These are phyloP conservation scores for Muricea muricata DNA, from an alignment of 92 coral and sea anemone genomes.

Conservation along the genomic window DNA sequence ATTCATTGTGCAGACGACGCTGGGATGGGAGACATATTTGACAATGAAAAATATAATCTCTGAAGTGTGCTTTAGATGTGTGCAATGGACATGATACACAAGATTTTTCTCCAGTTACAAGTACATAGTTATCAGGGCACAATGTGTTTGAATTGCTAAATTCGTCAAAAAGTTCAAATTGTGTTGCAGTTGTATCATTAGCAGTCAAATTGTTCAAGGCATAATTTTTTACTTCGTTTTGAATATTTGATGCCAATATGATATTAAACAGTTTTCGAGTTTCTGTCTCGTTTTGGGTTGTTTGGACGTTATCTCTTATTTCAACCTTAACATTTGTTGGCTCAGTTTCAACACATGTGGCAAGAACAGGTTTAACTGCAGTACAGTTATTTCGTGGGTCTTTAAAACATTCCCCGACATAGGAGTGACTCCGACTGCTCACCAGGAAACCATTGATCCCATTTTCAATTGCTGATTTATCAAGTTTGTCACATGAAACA, in stretches of 20 bases:
- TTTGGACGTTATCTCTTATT: background rate
- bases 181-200: background rate
- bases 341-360: background rate
- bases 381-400: background rate
- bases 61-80: background rate
- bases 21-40: background rate
- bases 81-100: background rate
- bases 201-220: background rate
- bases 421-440: background rate
- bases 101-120: background rate
- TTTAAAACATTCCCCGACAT: slow-evolving; percentile 8
- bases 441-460: background rate
- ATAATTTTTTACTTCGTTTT: background rate
- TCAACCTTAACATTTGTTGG: background rate
- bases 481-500: background rate
- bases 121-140: background rate
- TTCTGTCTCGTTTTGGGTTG: background rate
- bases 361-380: background rate
- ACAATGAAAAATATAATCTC: background rate
- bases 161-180: background rate
- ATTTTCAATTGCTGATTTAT: background rate
- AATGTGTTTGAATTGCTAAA: background rate
- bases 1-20: background rate
- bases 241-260: background rate
- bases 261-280: background rate